phyloP scores from a whole-genome alignment of 2,888 invertebrate genomes.

The Drosophila dives region DNA sequence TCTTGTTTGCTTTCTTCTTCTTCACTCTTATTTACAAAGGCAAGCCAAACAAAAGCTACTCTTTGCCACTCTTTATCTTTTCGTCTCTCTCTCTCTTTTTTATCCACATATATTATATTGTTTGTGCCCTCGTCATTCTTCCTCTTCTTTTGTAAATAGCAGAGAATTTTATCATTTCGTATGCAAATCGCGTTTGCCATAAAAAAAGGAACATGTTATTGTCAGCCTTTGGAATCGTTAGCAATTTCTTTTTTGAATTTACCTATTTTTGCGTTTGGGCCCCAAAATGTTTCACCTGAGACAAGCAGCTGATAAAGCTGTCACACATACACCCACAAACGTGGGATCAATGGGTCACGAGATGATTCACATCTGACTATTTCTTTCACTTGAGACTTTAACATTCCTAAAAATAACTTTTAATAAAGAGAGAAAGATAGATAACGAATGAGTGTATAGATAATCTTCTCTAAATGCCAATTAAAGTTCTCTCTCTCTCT shows the following conservation, averaged over 20 bases:
- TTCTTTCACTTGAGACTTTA: constrained; percentile 16
- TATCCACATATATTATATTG: neutral
- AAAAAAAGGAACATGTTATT: constrained; percentile 57
- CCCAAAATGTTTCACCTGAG: constrained; percentile 49
- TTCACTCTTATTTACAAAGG: constrained; percentile 21
- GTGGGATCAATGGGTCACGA: neutral
- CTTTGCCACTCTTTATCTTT: constrained; percentile 6
- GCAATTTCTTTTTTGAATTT: constrained; percentile 23
- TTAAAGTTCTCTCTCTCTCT: neutral
- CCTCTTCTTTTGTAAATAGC: constrained; percentile 41
- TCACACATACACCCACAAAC: constrained; percentile 2
- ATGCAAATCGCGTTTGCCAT: constrained; percentile 73
- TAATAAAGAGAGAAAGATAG: neutral
- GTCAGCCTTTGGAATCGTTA: constrained; percentile 15
- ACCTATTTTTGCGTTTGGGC: constrained; percentile 3
- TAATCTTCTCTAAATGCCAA: neutral
- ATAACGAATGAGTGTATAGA: neutral
- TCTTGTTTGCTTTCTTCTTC: constrained; percentile 21
- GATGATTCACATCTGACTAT: constrained; percentile 39
- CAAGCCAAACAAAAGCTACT: constrained; percentile 42
- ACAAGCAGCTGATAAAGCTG: constrained; percentile 51
- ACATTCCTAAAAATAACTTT: neutral
- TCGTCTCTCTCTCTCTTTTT: neutral
- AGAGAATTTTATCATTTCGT: constrained; percentile 68
- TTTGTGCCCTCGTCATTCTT: neutral